A percentile compares a stretch with the other conserved stretches of the same genome.
phyloP scores from a whole-genome alignment of 1,140 invertebrate species.

The Thaumatotibia leucotreta region DNA sequence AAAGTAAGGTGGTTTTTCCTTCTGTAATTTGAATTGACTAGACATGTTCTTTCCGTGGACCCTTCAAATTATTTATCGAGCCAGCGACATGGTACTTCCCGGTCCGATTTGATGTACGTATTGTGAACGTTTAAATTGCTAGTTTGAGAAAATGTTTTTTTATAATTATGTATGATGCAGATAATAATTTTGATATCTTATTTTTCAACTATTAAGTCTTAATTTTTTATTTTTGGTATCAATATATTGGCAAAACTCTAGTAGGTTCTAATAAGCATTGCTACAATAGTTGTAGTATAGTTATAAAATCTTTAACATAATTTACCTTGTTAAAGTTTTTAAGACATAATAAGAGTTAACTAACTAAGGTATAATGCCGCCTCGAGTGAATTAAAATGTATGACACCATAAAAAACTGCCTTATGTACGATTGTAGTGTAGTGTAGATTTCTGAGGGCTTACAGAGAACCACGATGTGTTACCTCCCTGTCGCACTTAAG shows the following conservation, averaged over 20 bases:
- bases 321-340: not conserved
- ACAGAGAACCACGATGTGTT: too few relatives aligned
- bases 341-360: not conserved
- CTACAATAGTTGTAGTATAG: conserved; percentile 11
- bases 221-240: not conserved
- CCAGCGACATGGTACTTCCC: too few relatives aligned
- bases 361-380: conserved; percentile 12
- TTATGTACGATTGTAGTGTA: conserved; percentile 21
- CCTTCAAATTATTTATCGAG: too few relatives aligned
- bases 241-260: not conserved
- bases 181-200: not conserved
- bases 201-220: not conserved
- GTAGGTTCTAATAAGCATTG: not conserved
- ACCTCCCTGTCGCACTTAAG: too few relatives aligned
- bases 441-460: not conserved
- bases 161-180: too few relatives aligned
- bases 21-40: too few relatives aligned
- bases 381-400: conserved; percentile 18
- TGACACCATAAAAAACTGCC: conserved; percentile 17
- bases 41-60: too few relatives aligned
- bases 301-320: conserved; percentile 8
- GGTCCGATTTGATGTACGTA: too few relatives aligned
- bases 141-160: too few relatives aligned
- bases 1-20: too few relatives aligned
- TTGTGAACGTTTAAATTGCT: too few relatives aligned